Evolutionary conservation across 2,113 vertebrate species (phyloP).

Genomic region (Channa maculata): DNA sequence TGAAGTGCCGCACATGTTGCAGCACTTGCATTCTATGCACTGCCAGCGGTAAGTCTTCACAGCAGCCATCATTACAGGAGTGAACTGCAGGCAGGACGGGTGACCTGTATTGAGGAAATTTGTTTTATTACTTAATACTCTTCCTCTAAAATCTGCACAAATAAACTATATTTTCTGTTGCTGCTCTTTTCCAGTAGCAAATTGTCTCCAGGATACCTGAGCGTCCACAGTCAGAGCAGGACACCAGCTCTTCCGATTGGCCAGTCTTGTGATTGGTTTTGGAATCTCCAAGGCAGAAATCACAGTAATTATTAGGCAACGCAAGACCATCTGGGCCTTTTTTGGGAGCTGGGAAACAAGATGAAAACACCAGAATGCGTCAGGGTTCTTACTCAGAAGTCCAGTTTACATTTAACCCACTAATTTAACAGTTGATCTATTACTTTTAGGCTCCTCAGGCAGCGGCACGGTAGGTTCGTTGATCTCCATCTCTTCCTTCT

Average conservation of each 20-base stretch:
- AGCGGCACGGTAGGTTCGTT: constrained; percentile 85
- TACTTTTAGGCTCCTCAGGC: constrained; percentile 92
- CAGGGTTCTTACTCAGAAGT: not conserved
- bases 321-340: constrained; percentile 94
- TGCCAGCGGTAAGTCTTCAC: constrained; percentile 99
- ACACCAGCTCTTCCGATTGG: constrained; percentile 94
- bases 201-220: constrained; percentile 82
- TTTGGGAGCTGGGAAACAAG: constrained; percentile 85
- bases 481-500: constrained; percentile 90
- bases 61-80: constrained; percentile 95
- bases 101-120: constrained; percentile 82
- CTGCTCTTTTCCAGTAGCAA: not conserved
- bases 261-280: constrained; percentile 96
- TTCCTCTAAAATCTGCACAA: too few relatives aligned
- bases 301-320: constrained; percentile 96
- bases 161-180: not conserved
- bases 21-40: constrained; percentile 98
- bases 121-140: not conserved
- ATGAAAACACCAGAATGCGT: constrained; percentile 3
- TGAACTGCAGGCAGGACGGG: constrained; percentile 96
- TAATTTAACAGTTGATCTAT: constrained; percentile 39
- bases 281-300: constrained; percentile 96
- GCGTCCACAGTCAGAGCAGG: constrained; percentile 96
- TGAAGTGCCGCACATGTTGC: constrained; percentile 95
- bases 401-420: not conserved